Evolutionary conservation across 2,797 vertebrate genomes (phyloP), one percentile per base, ranked within the genome.

Genomic region (Amblyraja radiata): DNA sequence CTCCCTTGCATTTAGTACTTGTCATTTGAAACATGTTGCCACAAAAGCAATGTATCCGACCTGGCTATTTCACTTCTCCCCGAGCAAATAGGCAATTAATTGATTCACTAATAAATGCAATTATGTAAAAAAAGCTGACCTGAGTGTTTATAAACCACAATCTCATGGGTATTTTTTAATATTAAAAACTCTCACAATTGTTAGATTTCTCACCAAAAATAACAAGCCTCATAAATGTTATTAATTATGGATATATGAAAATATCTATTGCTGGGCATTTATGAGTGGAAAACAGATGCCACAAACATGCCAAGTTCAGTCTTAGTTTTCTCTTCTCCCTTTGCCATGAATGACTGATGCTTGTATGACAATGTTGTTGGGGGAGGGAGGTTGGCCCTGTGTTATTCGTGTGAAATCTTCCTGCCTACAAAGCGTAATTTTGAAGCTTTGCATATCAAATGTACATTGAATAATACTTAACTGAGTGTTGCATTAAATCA

Each of bases 291-390:
- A 36, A 65, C 61, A 88, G 28, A 58, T 65, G 61, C 18, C 63
- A 63, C 61, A 88, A 68, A 63, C 21, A 65, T 2, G 68, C n/a
- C 58, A 65, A 65, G 61, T 63, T 88, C 28, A 61, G 23, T 86
- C 23, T 86, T 86, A 1, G 11, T 86, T 63, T 86, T 46, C 61
- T n/a, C n/a, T 88, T 65, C 84, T 68, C 84, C 63, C 21, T n/a
- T 63, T 88, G 84, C 83, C 28, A 65, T 86, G 83, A 86, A 86
- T 86, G 83, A 86, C 83, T 86, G 58, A 65, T 63, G 25, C 46
- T 61, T 11, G n/a, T 86, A 14, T 32, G 83, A 63, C 18, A 88
- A 36, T 68, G n/a, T 68, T 6, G 14, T 88, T 32, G 61, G n/a
- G 61, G n/a, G 14, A 73, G 21, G 21, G 65, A 3, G 71, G 71